These are phyloP conservation scores for Rhinoptilus africanus DNA, from an alignment of 2,113 vertebrate species.

Conservation along the genomic window DNA sequence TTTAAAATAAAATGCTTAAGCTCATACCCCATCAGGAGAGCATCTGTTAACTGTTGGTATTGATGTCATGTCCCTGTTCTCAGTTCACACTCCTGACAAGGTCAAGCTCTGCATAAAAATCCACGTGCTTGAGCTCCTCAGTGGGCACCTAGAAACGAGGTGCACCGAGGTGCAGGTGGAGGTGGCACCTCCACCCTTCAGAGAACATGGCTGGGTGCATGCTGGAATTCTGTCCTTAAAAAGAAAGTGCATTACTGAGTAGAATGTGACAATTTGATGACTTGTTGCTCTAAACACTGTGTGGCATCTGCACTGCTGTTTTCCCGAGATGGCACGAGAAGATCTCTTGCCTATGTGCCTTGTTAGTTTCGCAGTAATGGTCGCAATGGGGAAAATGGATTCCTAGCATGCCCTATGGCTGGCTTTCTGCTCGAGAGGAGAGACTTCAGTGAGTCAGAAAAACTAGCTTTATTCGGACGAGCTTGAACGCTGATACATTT, in stretches of 20 bases:
- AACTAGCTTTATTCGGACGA: background rate
- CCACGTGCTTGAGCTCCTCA: background rate
- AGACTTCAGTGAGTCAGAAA: background rate
- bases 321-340: background rate
- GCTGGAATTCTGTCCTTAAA: background rate
- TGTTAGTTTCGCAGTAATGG: background rate
- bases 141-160: background rate
- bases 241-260: background rate
- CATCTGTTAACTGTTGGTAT: background rate
- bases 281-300: background rate
- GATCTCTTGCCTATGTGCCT: background rate
- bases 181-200: background rate
- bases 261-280: background rate
- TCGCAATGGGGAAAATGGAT: background rate
- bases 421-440: background rate
- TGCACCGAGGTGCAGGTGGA: accelerated
- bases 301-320: background rate
- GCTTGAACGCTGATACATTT: background rate
- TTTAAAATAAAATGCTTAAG: background rate
- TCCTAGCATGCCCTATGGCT: background rate
- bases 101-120: background rate
- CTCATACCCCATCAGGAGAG: background rate
- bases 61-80: accelerated
- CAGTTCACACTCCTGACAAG: background rate
- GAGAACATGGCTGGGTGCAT: background rate